phyloP scores from a whole-genome alignment of 2,797 vertebrate species.

The Gymnoscopelus microlampas region DNA sequence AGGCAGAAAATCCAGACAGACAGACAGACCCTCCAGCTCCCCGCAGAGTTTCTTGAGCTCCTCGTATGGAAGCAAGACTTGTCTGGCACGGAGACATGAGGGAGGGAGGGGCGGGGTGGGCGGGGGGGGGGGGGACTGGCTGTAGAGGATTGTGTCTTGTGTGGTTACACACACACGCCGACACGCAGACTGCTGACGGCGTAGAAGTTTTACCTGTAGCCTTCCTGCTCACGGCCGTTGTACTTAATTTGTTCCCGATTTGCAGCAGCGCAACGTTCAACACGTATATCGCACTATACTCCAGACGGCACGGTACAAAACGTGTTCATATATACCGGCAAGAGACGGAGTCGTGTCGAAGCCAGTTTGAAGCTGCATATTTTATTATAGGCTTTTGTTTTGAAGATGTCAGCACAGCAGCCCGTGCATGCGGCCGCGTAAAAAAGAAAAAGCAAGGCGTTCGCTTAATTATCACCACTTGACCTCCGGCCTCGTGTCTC shows the following conservation, averaged over 20 bases:
- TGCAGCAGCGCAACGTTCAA: no score
- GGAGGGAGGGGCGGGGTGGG: conserved; percentile 19
- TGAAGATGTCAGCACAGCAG: conserved; percentile 5
- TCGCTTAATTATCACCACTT: conserved; percentile 43
- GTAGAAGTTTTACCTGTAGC: conserved; percentile 39
- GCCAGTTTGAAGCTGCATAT: background rate
- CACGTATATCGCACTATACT: no score
- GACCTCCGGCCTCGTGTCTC: conserved; percentile 32
- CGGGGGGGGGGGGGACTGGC: no score
- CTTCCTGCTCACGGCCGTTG: conserved; percentile 1
- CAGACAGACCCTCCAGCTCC: conserved; percentile 38
- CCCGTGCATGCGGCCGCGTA: background rate
- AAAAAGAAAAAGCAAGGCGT: conserved; percentile 32
- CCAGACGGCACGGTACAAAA: no score
- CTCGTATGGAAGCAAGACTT: conserved; percentile 59
- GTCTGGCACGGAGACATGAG: conserved; percentile 56
- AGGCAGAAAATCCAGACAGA: conserved; percentile 46
- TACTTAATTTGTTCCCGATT: background rate
- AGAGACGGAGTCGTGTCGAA: background rate
- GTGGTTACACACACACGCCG: conserved; percentile 34
- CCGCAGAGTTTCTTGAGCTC: conserved; percentile 57
- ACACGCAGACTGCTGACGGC: conserved; percentile 53
- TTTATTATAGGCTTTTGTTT: conserved; percentile 16
- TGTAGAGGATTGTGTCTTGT: conserved; percentile 57
- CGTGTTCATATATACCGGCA: no score